Evolutionary conservation across 1,140 invertebrate genomes (phyloP).

Genomic region (Lucilia sericata): DNA sequence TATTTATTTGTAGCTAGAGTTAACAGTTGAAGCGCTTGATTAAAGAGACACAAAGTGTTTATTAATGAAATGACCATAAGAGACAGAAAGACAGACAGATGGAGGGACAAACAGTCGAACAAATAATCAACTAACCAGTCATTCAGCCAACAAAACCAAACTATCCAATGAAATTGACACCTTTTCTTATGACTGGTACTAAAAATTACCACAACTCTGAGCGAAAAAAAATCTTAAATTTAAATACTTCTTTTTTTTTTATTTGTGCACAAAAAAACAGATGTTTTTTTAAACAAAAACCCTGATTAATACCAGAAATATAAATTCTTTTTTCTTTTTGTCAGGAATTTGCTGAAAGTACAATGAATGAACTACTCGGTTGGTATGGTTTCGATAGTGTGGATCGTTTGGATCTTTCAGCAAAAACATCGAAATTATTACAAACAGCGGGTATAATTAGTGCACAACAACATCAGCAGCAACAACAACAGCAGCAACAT

Average conservation of each 20-base stretch:
- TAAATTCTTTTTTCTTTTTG: conserved; percentile 55
- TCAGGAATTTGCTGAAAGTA: conserved; percentile 88
- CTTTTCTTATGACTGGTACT: neutral
- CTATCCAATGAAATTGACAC: conserved; percentile 10
- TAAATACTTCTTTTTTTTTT: neutral
- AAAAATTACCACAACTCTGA: neutral
- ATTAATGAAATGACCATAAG: conserved; percentile 4
- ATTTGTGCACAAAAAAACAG: neutral
- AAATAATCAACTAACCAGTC: neutral
- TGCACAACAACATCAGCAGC: conserved; percentile 56
- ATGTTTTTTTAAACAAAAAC: neutral
- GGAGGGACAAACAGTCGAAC: neutral
- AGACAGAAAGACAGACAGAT: too few relatives aligned
- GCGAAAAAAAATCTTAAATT: conserved; percentile 3
- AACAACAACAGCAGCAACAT: conserved; percentile 54
- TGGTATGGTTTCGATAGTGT: conserved; percentile 89
- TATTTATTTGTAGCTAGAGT: neutral
- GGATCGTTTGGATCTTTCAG: conserved; percentile 68
- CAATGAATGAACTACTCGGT: conserved; percentile 90
- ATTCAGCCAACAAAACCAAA: neutral
- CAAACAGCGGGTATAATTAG: conserved; percentile 60
- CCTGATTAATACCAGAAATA: neutral
- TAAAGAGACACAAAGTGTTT: conserved; percentile 23
- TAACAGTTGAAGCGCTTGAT: neutral
- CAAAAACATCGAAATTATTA: conserved; percentile 61